These are phyloP conservation scores for Sminthopsis crassicaudata DNA, from an alignment of 2,113 vertebrate species.

Conservation along the genomic window DNA sequence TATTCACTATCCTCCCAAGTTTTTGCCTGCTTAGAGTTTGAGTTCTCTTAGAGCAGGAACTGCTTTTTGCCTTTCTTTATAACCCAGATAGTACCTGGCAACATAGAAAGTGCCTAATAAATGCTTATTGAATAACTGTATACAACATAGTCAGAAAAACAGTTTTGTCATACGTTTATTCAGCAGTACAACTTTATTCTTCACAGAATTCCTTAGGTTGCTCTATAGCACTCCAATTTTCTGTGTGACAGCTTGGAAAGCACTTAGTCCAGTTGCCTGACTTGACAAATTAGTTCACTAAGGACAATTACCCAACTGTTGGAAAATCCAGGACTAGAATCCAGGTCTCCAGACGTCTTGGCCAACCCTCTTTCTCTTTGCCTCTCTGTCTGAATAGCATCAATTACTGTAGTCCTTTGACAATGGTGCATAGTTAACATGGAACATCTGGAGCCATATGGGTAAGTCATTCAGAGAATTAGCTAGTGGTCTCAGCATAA, in stretches of 20 bases:
- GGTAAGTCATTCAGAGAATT: neutral
- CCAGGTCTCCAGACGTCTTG: neutral
- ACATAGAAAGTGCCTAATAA: neutral
- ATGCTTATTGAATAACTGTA: neutral
- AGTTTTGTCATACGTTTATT: neutral
- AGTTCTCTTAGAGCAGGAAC: neutral
- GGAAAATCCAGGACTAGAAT: neutral
- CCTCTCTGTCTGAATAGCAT: neutral
- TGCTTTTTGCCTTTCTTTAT: neutral
- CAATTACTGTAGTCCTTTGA: neutral
- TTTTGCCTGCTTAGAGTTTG: neutral
- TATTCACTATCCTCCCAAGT: neutral
- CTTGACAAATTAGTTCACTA: neutral
- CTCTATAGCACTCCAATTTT: neutral
- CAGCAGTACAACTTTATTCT: neutral
- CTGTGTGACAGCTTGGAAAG: neutral
- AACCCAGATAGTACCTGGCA: neutral
- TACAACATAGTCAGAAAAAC: neutral
- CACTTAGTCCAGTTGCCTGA: neutral
- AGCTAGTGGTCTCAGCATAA: neutral
- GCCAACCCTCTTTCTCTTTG: neutral
- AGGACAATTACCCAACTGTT: neutral
- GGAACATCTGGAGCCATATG: neutral
- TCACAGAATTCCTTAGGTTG: neutral
- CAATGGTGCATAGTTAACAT: neutral